Conservation (phyloP, 2,113 vertebrate species). For the Candoia aspera region DNA sequence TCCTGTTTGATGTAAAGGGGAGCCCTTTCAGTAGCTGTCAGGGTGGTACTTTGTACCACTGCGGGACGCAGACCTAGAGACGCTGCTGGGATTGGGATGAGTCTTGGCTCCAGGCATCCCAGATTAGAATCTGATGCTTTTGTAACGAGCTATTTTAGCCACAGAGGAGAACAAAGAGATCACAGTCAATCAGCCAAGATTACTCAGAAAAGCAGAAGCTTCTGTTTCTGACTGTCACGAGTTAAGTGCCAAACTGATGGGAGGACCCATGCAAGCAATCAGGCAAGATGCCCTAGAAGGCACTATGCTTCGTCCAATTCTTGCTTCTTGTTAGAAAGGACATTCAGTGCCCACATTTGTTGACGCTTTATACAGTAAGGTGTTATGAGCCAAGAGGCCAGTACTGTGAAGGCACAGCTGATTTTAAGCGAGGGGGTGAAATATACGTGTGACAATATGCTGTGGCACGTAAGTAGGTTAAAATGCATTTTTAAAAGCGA, state of each 20-base stretch:
- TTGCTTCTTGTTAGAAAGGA: neutral
- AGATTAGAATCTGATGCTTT: neutral
- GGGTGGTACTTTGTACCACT: neutral
- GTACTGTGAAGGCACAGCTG: neutral
- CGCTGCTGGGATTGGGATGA: neutral
- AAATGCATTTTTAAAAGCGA: conserved; percentile 7
- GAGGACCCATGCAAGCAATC: neutral
- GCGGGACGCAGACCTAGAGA: too few species aligned
- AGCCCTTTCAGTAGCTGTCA: neutral
- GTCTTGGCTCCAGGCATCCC: neutral
- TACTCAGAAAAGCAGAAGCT: neutral
- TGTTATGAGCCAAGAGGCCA: neutral
- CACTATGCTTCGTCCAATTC: neutral
- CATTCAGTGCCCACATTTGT: neutral
- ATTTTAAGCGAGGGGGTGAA: neutral
- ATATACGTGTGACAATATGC: neutral
- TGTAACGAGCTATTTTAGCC: neutral
- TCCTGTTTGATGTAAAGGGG: neutral
- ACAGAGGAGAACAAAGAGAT: neutral
- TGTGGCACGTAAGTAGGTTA: neutral
- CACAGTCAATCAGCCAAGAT: neutral
- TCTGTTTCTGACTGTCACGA: neutral
- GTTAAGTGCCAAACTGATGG: neutral
- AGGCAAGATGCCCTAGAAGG: neutral
- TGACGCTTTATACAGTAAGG: neutral